A percentile compares a stretch with the other conserved stretches of the same genome.
These are phyloP conservation scores for Poeciliopsis turneri DNA, from an alignment of 2,797 vertebrate species.

Conservation along the genomic window DNA sequence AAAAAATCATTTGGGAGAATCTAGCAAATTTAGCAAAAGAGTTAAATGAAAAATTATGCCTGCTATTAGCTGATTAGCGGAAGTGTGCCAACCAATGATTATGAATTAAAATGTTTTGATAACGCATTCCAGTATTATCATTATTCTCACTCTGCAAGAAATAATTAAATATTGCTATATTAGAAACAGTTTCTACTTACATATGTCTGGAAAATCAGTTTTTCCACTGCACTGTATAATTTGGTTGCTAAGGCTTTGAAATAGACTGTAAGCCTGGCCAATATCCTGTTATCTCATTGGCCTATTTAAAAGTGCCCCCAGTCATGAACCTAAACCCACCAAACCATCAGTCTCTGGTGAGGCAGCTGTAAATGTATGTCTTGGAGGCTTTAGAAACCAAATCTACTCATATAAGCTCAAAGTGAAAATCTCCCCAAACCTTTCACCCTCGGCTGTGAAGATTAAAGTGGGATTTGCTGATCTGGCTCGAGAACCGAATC, in stretches of 20 bases:
- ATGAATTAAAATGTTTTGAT: not conserved
- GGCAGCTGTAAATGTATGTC: conserved; percentile 16
- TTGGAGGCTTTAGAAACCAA: conserved; percentile 22
- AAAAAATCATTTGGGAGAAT: too few species aligned
- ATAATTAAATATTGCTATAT: not conserved
- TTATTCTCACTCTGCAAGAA: not conserved
- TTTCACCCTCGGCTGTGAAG: conserved; percentile 54
- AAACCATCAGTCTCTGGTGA: not conserved
- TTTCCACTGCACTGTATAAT: not conserved
- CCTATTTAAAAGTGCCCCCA: not conserved
- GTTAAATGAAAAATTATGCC: too few species aligned
- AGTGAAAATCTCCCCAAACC: conserved; percentile 41
- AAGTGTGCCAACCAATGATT: not conserved
- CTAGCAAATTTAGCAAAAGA: too few species aligned
- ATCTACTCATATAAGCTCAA: conserved; percentile 31
- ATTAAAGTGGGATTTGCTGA: conserved; percentile 49
- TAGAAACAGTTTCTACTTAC: not conserved
- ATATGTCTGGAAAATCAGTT: not conserved
- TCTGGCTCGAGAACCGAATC: conserved; percentile 22
- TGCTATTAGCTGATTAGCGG: not conserved
- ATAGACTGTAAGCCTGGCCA: not conserved
- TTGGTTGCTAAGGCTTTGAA: not conserved
- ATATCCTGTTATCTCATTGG: not conserved
- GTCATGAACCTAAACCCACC: not conserved
- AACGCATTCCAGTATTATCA: not conserved